A percentile compares a stretch with the other conserved stretches of the same genome.
These are phyloP conservation scores for Indicator indicator DNA, from an alignment of 2,113 vertebrate species.

Conservation along the genomic window DNA sequence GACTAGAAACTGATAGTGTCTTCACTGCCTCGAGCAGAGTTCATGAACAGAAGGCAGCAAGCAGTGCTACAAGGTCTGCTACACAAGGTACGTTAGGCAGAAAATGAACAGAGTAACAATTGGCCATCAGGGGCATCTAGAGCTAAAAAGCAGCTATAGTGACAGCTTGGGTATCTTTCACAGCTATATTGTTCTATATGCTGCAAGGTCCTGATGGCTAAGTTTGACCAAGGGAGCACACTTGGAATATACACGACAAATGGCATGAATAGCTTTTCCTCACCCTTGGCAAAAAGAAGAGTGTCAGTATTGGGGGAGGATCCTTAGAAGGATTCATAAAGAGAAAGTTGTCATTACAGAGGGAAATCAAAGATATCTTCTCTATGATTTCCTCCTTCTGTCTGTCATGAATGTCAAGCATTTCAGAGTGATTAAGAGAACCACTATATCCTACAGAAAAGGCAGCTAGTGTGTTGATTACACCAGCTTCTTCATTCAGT, in stretches of 20 bases:
- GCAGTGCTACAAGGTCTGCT: background rate
- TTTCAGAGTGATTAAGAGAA: background rate
- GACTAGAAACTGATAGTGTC: background rate
- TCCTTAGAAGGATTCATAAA: background rate
- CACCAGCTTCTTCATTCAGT: background rate
- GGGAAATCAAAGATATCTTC: background rate
- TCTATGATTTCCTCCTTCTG: background rate
- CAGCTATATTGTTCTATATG: background rate
- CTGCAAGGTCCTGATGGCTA: background rate
- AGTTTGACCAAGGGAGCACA: background rate
- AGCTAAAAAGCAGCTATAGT: background rate
- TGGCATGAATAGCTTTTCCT: background rate
- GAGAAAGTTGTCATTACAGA: background rate
- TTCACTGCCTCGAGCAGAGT: background rate
- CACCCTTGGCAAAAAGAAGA: background rate
- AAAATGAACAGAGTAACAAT: background rate
- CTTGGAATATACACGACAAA: rapidly evolving
- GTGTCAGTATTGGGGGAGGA: background rate
- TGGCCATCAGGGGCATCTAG: rapidly evolving
- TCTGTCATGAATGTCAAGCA: background rate
- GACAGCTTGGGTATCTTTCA: background rate
- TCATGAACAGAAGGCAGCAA: background rate
- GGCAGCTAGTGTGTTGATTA: background rate
- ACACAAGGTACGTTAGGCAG: background rate
- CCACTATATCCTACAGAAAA: background rate